Percentiles rank a stretch among this genome's conserved stretches.
Conservation (phyloP, 2,113 vertebrate genomes). For the Hymenochirus boettgeri region DNA sequence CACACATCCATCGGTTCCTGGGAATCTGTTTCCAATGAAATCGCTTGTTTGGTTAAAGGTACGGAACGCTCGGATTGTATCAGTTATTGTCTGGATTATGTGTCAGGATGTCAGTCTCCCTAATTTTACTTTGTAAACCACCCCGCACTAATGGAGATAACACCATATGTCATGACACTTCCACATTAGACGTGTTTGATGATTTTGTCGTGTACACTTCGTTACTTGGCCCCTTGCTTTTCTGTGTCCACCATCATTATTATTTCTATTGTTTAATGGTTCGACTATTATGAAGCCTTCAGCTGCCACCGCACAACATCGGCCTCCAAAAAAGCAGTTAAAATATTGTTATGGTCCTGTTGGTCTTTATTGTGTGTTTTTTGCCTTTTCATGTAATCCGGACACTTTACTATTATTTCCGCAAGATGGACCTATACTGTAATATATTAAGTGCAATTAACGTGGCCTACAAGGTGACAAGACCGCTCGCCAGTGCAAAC, state of each 20-base stretch:
- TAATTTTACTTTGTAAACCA: constrained; percentile 86
- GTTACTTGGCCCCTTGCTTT: constrained; percentile 71
- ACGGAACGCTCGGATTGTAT: constrained; percentile 69
- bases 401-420: constrained; percentile 85
- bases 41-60: constrained; percentile 78
- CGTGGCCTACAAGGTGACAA: constrained; percentile 88
- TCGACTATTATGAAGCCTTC: constrained; percentile 69
- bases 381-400: constrained; percentile 91
- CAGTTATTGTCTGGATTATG: constrained; percentile 67
- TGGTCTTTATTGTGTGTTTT: constrained; percentile 85
- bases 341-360: constrained; percentile 87
- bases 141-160: constrained; percentile 50
- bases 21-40: constrained; percentile 78
- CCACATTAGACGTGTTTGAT: constrained; percentile 76
- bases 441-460: constrained; percentile 73
- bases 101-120: constrained; percentile 76
- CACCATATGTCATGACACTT: constrained; percentile 85
- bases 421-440: constrained; percentile 81
- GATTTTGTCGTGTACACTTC: constrained; percentile 85
- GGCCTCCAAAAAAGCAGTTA: constrained; percentile 83
- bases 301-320: constrained; percentile 56
- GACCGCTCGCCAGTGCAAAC: constrained; percentile 88
- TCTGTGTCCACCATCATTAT: constrained; percentile 82
- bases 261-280: constrained; percentile 87
- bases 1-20: constrained; percentile 86